Base-by-base conservation (phyloP, 2,888 invertebrate species). In the Lacanobia wlatinum region DNA sequence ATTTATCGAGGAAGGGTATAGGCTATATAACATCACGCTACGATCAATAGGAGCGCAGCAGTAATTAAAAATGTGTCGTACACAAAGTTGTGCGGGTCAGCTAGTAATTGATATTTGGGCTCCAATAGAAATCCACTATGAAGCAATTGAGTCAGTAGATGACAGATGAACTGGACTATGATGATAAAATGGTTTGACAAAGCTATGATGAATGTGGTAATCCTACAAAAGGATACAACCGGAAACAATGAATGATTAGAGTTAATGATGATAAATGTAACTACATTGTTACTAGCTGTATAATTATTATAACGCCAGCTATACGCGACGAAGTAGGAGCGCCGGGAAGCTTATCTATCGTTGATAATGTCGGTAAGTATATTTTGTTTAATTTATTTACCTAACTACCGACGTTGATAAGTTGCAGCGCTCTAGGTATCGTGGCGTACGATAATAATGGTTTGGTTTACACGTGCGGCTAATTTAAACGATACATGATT, bases 341-440 rank as follows among this genome's bases (percentile, higher is more conserved):
- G 38, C 18, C 6, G 16, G 6, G 9, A 1, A 16, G 16, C 60
- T 70, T 74, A 74, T 60, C 77, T 18, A 16, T 10, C 14, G 28
- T 48, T 76, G 60, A 77, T 77, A 70, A 70, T 43, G 70, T 77
- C 48, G 16, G 70, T 53, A 10, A 34, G 40, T 77, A 69, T 69
- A 55, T 55, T 74, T 70, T 48, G 53, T 12, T 73, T 69, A 52
- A 76, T 69, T 38, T 74, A 77, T 74, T 74, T 74, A 55, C 53
- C 3, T 16, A 53, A 53, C 70, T 60, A 77, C 70, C 23, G 48
- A 34, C 16, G 3, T 40, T 77, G 73, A 76, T 73, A 69, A 53
- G 7, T 40, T 38, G 7, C 5, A 46, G 7, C 12, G 28, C 28
- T 58, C 2, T 46, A 59, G 58, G 59, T 59, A 73, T 48, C 70